phyloP scores from a whole-genome alignment of 92 coral and sea anemone species.

The Pocillopora meandrina region DNA sequence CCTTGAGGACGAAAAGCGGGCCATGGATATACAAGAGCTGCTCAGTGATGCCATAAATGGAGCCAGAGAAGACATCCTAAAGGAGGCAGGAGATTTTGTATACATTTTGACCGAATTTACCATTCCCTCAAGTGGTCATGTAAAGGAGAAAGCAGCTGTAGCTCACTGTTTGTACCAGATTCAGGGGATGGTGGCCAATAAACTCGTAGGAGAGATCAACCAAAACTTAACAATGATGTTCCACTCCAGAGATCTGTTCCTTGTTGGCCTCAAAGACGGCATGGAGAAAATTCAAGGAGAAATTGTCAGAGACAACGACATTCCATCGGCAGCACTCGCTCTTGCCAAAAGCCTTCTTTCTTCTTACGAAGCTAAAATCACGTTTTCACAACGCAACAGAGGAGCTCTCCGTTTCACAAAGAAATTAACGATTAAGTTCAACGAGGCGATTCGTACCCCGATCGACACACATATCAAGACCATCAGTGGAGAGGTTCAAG shows the following conservation, averaged over 20 bases:
- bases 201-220: conserved; percentile 40
- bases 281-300: conserved; percentile 56
- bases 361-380: conserved; percentile 42
- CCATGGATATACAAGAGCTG: conserved; percentile 39
- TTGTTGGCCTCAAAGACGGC: conserved; percentile 33
- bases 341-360: conserved; percentile 45
- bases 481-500: conserved; percentile 50
- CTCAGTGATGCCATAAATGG: conserved; percentile 20
- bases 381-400: conserved; percentile 14
- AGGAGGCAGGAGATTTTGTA: conserved; percentile 50
- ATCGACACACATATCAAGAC: not conserved
- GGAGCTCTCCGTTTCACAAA: not conserved
- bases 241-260: conserved; percentile 51
- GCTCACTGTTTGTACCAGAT: conserved; percentile 53
- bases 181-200: conserved; percentile 59
- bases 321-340: conserved; percentile 42
- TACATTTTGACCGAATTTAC: conserved; percentile 42
- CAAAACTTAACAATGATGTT: conserved; percentile 47
- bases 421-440: conserved; percentile 2
- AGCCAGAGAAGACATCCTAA: conserved; percentile 18
- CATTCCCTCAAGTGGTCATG: conserved; percentile 44
- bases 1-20: conserved; percentile 31
- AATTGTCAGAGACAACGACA: conserved; percentile 26
- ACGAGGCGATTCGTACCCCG: not conserved
- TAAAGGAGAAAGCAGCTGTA: conserved; percentile 44